These are phyloP conservation scores for Drosophila limbata DNA, from an alignment of 2,888 invertebrate species.

Conservation along the genomic window DNA sequence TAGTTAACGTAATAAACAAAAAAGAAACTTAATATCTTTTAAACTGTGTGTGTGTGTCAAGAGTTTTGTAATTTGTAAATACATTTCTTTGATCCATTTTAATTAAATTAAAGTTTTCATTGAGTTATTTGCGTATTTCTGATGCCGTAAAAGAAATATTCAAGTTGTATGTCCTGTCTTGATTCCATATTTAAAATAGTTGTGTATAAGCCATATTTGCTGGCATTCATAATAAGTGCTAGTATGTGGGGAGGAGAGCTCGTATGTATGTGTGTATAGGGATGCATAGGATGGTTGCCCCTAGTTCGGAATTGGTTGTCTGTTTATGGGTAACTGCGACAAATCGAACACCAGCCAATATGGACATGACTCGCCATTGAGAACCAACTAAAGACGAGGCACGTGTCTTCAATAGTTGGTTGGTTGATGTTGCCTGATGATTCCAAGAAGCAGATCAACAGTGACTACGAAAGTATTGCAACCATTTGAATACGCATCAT, in stretches of 20 bases:
- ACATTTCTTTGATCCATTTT: neutral
- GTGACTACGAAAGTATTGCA: conserved; percentile 10
- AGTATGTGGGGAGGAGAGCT: conserved; percentile 6
- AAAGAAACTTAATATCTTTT: too few species aligned
- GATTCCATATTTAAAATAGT: neutral
- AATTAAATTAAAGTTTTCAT: neutral
- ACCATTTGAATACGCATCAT: conserved; percentile 47
- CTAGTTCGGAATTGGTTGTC: conserved; percentile 43
- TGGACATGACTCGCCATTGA: conserved; percentile 59
- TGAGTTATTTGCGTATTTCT: neutral
- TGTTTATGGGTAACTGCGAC: conserved; percentile 58
- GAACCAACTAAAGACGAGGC: conserved; percentile 49
- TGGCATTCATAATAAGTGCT: conserved; percentile 28
- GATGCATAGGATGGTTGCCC: conserved; percentile 27
- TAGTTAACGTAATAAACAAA: too few species aligned
- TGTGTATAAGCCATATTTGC: conserved; percentile 17
- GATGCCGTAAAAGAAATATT: neutral
- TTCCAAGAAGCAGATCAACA: conserved; percentile 37
- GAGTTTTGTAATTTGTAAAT: conserved; percentile 1
- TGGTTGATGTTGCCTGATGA: conserved; percentile 1
- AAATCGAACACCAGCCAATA: conserved; percentile 68
- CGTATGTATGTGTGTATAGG: conserved; percentile 1
- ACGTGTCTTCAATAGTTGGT: conserved; percentile 38
- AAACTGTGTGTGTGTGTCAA: too few species aligned
- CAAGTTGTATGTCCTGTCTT: neutral